Evolutionary conservation across 1,140 invertebrate species (phyloP).

Genomic region (Halotydeus destructor): DNA sequence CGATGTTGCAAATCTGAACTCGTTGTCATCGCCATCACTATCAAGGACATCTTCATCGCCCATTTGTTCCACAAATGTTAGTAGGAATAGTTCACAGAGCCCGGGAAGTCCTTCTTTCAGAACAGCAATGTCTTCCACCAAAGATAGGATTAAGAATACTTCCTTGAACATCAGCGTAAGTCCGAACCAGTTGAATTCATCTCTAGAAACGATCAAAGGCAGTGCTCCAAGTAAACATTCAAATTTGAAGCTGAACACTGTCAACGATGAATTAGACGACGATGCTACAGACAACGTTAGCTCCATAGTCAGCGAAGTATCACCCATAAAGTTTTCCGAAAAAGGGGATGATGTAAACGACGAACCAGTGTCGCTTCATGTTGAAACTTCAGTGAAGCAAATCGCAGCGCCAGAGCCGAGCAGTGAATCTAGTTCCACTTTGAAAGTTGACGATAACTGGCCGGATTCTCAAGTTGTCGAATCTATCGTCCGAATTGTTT

Average conservation of each 20-base stretch:
- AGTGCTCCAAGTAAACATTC: conserved; percentile 53
- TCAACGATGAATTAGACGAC: conserved; percentile 55
- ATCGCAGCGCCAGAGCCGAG: no score
- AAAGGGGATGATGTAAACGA: no score
- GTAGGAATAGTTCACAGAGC: not conserved
- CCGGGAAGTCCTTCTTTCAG: not conserved
- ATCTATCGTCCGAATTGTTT: no score
- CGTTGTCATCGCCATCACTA: not conserved
- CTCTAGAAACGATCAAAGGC: conserved; percentile 9
- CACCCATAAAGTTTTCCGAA: no score
- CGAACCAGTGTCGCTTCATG: no score
- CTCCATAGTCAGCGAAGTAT: no score
- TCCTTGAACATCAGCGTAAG: not conserved
- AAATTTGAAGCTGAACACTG: conserved; percentile 55
- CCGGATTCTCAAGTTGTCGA: no score
- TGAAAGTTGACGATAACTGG: no score
- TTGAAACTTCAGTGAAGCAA: no score
- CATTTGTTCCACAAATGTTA: not conserved
- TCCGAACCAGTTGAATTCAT: conserved; percentile 7
- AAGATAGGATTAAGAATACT: not conserved
- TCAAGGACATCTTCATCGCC: not conserved
- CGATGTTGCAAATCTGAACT: not conserved
- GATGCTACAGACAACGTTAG: no score
- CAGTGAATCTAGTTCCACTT: no score
- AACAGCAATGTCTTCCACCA: not conserved